Conservation (phyloP, 2,888 invertebrate genomes). For the Lepetodrilus schrolli region DNA sequence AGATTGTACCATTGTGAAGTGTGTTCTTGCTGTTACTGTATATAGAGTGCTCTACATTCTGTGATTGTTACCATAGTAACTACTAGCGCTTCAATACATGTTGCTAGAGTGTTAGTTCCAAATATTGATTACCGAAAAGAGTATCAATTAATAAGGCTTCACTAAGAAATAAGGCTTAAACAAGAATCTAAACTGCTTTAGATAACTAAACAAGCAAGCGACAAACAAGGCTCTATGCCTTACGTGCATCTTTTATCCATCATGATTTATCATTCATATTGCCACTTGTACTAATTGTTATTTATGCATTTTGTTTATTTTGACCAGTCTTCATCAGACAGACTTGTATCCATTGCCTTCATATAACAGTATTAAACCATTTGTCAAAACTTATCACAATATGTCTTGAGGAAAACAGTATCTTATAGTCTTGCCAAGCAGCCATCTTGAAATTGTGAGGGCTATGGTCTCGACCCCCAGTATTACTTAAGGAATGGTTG, state of each 20-base stretch:
- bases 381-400: slow-evolving; percentile 13
- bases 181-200: no score
- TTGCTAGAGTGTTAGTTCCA: background rate
- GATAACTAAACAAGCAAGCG: no score
- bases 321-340: slow-evolving; percentile 15
- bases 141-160: no score
- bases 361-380: slow-evolving; percentile 25
- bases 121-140: no score
- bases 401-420: slow-evolving; percentile 2
- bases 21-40: background rate
- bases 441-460: slow-evolving; percentile 17
- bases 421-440: slow-evolving; percentile 21
- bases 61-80: background rate
- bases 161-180: background rate
- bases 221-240: slow-evolving; percentile 12
- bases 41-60: slow-evolving; percentile 2
- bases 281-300: background rate
- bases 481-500: slow-evolving; percentile 11
- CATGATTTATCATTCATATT: background rate
- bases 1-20: background rate
- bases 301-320: slow-evolving; percentile 18
- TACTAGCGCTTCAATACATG: background rate
- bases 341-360: slow-evolving; percentile 20
- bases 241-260: background rate
- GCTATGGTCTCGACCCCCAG: background rate